Percentiles rank a stretch among this genome's conserved stretches.
phyloP scores from a whole-genome alignment of 2,888 invertebrate genomes.

The Ophion ellenae region DNA sequence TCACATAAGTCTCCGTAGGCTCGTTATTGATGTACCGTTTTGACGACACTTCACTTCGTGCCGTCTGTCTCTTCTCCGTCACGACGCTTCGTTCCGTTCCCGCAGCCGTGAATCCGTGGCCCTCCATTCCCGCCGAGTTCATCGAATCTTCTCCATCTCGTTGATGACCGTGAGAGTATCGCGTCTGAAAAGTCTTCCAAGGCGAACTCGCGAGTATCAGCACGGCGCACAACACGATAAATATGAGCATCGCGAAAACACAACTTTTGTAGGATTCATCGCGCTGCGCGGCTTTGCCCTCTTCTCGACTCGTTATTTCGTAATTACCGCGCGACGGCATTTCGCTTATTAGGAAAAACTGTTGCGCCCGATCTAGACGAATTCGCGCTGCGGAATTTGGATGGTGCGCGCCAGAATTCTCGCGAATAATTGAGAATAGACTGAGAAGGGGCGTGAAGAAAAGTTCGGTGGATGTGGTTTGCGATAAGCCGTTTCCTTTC shows the following conservation, averaged over 20 bases:
- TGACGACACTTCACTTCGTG: background rate
- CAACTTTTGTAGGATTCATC: slow-evolving; percentile 75
- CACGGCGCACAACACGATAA: slow-evolving; percentile 71
- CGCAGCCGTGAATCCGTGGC: slow-evolving; percentile 13
- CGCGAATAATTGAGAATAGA: background rate
- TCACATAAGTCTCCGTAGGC: background rate
- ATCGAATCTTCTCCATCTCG: background rate
- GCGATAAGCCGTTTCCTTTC: slow-evolving; percentile 72
- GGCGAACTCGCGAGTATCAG: slow-evolving; percentile 68
- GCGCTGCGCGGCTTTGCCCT: slow-evolving; percentile 61
- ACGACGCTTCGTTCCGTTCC: background rate
- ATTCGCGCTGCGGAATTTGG: background rate
- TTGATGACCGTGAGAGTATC: background rate
- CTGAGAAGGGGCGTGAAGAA: background rate
- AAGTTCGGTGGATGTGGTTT: slow-evolving; percentile 71
- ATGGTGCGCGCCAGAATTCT: slow-evolving; percentile 15
- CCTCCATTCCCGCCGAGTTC: slow-evolving; percentile 24
- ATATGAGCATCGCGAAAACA: slow-evolving; percentile 70
- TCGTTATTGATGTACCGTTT: slow-evolving; percentile 2
- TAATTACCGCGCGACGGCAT: slow-evolving; percentile 72
- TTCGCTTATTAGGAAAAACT: slow-evolving; percentile 21
- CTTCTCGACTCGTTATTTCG: slow-evolving; percentile 64
- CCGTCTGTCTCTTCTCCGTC: background rate
- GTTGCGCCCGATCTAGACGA: background rate
- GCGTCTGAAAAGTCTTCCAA: slow-evolving; percentile 59